Conservation (phyloP, 2,888 invertebrate genomes). For the Amblyteles armatorius region DNA sequence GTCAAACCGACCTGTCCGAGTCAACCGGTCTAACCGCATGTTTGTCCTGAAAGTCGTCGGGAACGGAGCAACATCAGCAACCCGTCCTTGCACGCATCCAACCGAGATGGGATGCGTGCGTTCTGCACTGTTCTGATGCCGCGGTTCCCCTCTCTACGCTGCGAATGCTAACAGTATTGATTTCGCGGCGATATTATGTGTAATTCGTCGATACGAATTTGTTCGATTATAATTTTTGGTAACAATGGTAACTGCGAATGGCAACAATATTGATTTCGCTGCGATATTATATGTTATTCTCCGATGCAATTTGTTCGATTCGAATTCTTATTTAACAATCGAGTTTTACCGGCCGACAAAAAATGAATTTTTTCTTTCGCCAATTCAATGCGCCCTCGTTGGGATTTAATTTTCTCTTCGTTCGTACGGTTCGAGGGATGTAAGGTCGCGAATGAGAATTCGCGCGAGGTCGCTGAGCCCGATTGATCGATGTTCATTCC, state of each 20-base stretch:
- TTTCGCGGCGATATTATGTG: neutral
- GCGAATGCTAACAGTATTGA: neutral
- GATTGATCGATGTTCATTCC: conserved; percentile 1
- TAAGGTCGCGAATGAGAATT: neutral
- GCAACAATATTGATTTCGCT: neutral
- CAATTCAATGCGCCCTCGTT: neutral
- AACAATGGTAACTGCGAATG: neutral
- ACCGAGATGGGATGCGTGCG: conserved; percentile 9
- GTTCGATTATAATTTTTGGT: neutral
- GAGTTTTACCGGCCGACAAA: too few relatives aligned
- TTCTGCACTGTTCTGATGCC: neutral
- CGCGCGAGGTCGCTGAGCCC: neutral
- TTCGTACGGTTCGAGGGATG: neutral
- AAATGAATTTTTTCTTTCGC: too few relatives aligned
- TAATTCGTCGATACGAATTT: neutral
- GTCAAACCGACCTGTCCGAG: conserved; percentile 74
- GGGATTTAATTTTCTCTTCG: neutral
- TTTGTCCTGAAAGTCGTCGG: conserved; percentile 76
- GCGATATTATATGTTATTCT: neutral
- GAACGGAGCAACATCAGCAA: conserved; percentile 67
- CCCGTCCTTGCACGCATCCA: conserved; percentile 70
- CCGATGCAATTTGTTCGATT: too few relatives aligned
- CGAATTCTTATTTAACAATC: too few relatives aligned
- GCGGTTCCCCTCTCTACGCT: neutral
- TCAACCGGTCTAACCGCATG: conserved; percentile 82